Conservation (phyloP, 1,140 invertebrate species). For the Pseudomyrmex concolor region DNA sequence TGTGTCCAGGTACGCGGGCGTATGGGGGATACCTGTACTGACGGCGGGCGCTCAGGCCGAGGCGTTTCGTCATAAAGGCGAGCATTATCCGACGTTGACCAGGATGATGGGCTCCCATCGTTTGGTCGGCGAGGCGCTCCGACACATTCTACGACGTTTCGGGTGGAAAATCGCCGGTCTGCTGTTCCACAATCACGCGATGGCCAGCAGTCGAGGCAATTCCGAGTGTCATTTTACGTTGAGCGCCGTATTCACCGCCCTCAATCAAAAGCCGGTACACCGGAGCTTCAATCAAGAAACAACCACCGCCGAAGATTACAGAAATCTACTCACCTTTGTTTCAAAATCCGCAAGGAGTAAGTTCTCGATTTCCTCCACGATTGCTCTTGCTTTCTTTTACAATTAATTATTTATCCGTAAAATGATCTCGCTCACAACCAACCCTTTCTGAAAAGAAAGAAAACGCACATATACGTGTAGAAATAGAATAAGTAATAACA, state of each 20-base stretch:
- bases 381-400: neutral
- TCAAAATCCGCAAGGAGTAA: slow-evolving; percentile 92
- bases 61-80: slow-evolving; percentile 89
- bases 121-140: slow-evolving; percentile 90
- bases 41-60: slow-evolving; percentile 94
- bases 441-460: neutral
- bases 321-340: slow-evolving; percentile 87
- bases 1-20: slow-evolving; percentile 93
- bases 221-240: slow-evolving; percentile 91
- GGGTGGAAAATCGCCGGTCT: slow-evolving; percentile 90
- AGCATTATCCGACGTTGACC: slow-evolving; percentile 92
- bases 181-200: slow-evolving; percentile 89
- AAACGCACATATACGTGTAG: neutral
- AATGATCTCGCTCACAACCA: no score
- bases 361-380: slow-evolving; percentile 79
- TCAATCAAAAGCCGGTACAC: slow-evolving; percentile 87
- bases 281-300: slow-evolving; percentile 88
- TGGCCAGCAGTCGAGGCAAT: slow-evolving; percentile 86
- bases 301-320: slow-evolving; percentile 85
- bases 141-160: slow-evolving; percentile 88
- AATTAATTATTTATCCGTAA: no score
- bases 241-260: slow-evolving; percentile 88
- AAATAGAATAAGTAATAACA: no score
- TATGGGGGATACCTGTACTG: slow-evolving; percentile 95
- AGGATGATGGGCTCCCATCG: slow-evolving; percentile 94